Conservation (phyloP, 2,888 invertebrate species). For the Chloromyia formosa region DNA sequence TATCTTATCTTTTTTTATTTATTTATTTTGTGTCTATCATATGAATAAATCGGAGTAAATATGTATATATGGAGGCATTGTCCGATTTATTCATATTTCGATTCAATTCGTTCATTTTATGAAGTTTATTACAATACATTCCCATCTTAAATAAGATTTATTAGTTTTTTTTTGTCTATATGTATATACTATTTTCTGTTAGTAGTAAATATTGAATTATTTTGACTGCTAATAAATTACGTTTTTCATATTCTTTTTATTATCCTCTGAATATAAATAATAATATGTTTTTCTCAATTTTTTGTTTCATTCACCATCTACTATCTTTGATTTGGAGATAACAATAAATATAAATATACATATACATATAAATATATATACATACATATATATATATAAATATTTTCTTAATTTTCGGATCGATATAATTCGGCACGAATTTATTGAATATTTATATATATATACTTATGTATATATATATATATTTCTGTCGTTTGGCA, state of each 20-base stretch:
- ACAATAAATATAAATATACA: slow-evolving; percentile 30
- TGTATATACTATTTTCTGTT: not conserved
- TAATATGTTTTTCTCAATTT: too few species aligned
- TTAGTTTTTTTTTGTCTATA: not conserved
- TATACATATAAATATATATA: not conserved
- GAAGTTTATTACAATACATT: not conserved
- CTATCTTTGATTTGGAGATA: not conserved
- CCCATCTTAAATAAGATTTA: not conserved
- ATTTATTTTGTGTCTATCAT: not conserved
- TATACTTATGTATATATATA: too few species aligned
- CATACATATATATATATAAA: not conserved
- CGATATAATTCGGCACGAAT: not conserved
- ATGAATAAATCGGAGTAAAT: slow-evolving; percentile 5
- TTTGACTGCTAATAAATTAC: too few species aligned
- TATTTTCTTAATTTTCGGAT: not conserved
- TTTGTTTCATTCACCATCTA: too few species aligned
- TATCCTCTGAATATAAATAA: too few species aligned
- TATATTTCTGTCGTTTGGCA: too few species aligned
- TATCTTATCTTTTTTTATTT: slow-evolving; percentile 3
- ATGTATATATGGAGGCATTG: slow-evolving; percentile 15
- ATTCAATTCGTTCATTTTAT: slow-evolving; percentile 8
- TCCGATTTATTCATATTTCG: slow-evolving; percentile 21
- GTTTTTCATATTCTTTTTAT: too few species aligned
- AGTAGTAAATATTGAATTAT: slow-evolving; percentile 18
- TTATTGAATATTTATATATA: not conserved